Conservation (phyloP, 30 jellyfish, hydroid and myxozoan genomes). For the Phacellophora camtschatica region DNA sequence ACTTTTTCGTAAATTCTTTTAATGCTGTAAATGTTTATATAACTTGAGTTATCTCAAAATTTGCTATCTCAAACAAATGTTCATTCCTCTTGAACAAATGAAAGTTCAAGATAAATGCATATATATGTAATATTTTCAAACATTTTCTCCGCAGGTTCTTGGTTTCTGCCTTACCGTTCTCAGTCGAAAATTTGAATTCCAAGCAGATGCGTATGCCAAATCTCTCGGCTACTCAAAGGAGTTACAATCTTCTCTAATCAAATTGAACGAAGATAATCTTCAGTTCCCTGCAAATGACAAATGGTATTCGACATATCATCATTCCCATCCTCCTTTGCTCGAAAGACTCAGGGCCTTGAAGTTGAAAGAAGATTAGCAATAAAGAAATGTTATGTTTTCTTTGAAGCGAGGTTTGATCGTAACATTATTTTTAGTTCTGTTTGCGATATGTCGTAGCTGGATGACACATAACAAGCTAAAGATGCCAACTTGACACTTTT, state of each 20-base stretch:
- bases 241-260: slow-evolving; percentile 78
- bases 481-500: too few relatives aligned
- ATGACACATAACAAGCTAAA: too few relatives aligned
- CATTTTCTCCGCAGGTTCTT: slow-evolving; percentile 63
- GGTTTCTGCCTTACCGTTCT: slow-evolving; percentile 87
- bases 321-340: slow-evolving; percentile 97
- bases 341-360: slow-evolving; percentile 87
- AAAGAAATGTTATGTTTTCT: neutral
- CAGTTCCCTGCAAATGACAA: slow-evolving; percentile 91
- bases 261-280: slow-evolving; percentile 81
- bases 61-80: too few relatives aligned
- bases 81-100: too few relatives aligned
- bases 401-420: neutral
- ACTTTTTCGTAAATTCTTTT: too few relatives aligned
- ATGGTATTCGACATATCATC: slow-evolving; percentile 85
- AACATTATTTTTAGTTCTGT: too few relatives aligned
- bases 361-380: slow-evolving; percentile 40
- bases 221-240: slow-evolving; percentile 64
- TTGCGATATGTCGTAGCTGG: too few relatives aligned
- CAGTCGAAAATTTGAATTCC: slow-evolving; percentile 92
- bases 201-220: slow-evolving; percentile 93
- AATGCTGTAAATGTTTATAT: too few relatives aligned
- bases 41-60: too few relatives aligned
- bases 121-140: too few relatives aligned
- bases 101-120: too few relatives aligned